A percentile compares a stretch with the other conserved stretches of the same genome.
These are phyloP conservation scores for Galerucella calmariensis DNA, from an alignment of 2,888 invertebrate species.

Conservation along the genomic window DNA sequence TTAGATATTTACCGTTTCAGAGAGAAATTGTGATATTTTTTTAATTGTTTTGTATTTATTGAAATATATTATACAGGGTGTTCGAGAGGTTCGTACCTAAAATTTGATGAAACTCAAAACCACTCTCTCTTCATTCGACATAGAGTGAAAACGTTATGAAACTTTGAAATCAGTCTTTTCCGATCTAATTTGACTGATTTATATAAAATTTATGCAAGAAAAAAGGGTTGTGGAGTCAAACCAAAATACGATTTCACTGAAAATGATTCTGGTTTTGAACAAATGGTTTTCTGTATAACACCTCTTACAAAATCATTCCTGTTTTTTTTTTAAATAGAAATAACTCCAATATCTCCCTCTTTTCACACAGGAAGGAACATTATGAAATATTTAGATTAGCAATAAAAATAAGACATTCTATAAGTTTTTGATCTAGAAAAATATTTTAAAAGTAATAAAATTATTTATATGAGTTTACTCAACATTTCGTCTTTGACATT, in stretches of 20 bases:
- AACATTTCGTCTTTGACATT: not conserved
- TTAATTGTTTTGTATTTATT: not conserved
- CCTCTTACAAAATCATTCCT: too few relatives aligned
- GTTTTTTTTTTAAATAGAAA: too few relatives aligned
- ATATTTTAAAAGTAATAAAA: not conserved
- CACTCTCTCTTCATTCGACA: not conserved
- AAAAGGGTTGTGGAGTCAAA: not conserved
- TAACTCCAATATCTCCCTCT: too few relatives aligned
- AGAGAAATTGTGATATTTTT: not conserved
- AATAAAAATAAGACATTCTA: not conserved
- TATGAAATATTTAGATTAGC: not conserved
- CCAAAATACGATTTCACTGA: too few relatives aligned
- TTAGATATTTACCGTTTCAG: not conserved
- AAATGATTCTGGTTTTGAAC: too few relatives aligned
- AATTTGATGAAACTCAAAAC: not conserved
- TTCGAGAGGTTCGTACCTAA: too few relatives aligned
- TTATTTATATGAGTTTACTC: not conserved
- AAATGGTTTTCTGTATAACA: too few relatives aligned
- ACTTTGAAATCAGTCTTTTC: not conserved
- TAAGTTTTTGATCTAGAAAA: not conserved
- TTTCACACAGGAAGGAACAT: not conserved
- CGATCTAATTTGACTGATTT: not conserved
- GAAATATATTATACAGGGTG: too few relatives aligned
- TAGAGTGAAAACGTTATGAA: not conserved
- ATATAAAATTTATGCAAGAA: not conserved